phyloP scores from a whole-genome alignment of 2,113 vertebrate genomes.

The Neotoma lepida region DNA sequence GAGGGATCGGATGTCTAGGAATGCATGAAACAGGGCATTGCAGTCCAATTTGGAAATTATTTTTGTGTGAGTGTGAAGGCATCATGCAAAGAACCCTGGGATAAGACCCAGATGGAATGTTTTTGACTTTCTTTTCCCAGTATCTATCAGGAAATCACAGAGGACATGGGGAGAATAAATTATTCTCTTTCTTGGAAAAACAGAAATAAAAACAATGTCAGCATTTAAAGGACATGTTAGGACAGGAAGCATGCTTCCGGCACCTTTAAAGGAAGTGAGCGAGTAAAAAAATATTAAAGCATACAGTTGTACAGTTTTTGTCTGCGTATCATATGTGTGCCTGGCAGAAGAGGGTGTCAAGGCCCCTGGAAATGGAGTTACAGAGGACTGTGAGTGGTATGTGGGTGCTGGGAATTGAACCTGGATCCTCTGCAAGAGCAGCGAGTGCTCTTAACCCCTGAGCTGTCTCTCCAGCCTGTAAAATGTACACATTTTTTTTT shows the following conservation, averaged over 20 bases:
- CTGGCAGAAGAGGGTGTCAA: background rate
- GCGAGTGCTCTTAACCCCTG: background rate
- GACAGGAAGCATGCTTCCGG: background rate
- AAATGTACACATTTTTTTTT: background rate
- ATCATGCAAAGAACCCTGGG: background rate
- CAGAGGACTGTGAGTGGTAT: too few relatives aligned
- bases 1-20: background rate
- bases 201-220: background rate
- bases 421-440: background rate
- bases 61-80: background rate
- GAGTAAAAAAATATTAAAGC: background rate
- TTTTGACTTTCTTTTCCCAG: background rate
- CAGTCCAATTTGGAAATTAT: background rate
- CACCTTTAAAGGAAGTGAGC: too few relatives aligned
- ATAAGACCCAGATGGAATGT: background rate
- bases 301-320: background rate
- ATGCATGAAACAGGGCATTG: too few relatives aligned
- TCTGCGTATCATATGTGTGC: background rate
- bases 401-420: background rate
- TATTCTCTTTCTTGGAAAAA: background rate
- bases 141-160: background rate
- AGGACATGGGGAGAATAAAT: background rate
- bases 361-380: background rate
- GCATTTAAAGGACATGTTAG: background rate
- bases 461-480: background rate